Base-by-base conservation (phyloP, 2,113 vertebrate species). In the Entomyzon cyanotis region DNA sequence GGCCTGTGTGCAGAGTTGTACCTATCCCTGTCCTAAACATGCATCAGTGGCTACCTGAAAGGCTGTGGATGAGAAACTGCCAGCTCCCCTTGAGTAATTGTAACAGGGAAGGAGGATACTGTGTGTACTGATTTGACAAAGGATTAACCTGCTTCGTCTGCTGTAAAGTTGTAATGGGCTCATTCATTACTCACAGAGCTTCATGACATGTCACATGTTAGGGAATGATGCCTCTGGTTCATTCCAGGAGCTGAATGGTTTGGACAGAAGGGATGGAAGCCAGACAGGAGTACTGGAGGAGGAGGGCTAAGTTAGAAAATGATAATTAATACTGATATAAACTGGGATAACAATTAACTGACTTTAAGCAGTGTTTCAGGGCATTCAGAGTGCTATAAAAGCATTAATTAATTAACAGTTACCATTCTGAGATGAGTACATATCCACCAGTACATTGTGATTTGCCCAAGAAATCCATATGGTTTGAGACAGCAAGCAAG, bases 101-200 rank as follows among this genome's bases (percentile, higher is more conserved):
- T 91, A 97, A 97, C 95, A 97, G 97, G 94, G 95, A 90, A 94
- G 94, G 90, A 97, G 76, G 94, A 96, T 92, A 95, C 37, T 33
- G 44, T 69, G 42, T 89, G 84, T 74, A 20, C 68, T 15, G 87
- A 94, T 92, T 86, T 97, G 97, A 97, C 95, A 97, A 95, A 97
- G 75, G 85, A 97, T 95, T 97, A 96, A 94, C 93, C 94, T 97
- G 92, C 90, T 94, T 97, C 58, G 78, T 93, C 31, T 86, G 35
- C 95, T 96, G 90, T 95, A 85, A 93, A 97, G 90, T 87, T 84
- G 73, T 97, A 94, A 97, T 84, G 81, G 92, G 87, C 93, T 97
- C 96, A 96, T 96, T 97, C 94, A 93, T 98, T 98, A 97, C 94
- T 93, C 92, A 84, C 44, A 82, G 42, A 78, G 35, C 69, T 89